Base-by-base conservation (phyloP, 1,140 invertebrate genomes). In the Drosophila setifemur region DNA sequence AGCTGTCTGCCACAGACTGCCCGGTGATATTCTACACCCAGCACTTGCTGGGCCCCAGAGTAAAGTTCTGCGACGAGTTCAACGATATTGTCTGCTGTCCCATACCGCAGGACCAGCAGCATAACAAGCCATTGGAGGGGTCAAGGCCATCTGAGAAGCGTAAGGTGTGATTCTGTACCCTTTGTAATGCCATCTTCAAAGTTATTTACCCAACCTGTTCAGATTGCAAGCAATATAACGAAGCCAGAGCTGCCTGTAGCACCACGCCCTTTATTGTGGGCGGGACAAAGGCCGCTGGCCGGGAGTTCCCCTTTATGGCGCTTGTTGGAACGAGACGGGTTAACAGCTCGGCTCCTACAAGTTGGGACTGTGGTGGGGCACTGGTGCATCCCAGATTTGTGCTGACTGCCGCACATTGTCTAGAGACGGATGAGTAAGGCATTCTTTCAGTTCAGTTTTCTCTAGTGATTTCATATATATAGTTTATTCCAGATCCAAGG, bases 221-320 rank as follows among this genome's bases (percentile, higher is more conserved):
- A 86, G 81, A 81, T 18, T 86, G 81, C 43, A 69, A 87, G 23
- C 44, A 60, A 2, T 86, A 69, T 14, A 87, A 83, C 14, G 63
- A 47, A 5, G 66, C 25, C 0, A 28, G 87, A 19, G 42, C 61
- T 3, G 19, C 48, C 11, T 79, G 83, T 21, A 55, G 35, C 0
- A 48, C 68, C 2, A 61, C 69, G 14, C 67, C 78, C 0, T 78
- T 91, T 1, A 89, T 91, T 40, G 63, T 89, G 4, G 90, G 82
- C 7, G 90, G 90, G 11, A 60, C 55, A 4, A 67, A 70, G 35
- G 86, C 89, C 0, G 52, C 60, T 7, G 54, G 66, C 2, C 43
- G 69, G n/a, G 91, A 91, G 57, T 91, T 90, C 55, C 90, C 91
- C 2, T 90, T 91, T 12, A 91, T 91, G 89, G 91, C 82, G 4